Percentiles rank a stretch among this genome's conserved stretches.
phyloP scores from a whole-genome alignment of 2,797 vertebrate genomes.

The Falco naumanni region DNA sequence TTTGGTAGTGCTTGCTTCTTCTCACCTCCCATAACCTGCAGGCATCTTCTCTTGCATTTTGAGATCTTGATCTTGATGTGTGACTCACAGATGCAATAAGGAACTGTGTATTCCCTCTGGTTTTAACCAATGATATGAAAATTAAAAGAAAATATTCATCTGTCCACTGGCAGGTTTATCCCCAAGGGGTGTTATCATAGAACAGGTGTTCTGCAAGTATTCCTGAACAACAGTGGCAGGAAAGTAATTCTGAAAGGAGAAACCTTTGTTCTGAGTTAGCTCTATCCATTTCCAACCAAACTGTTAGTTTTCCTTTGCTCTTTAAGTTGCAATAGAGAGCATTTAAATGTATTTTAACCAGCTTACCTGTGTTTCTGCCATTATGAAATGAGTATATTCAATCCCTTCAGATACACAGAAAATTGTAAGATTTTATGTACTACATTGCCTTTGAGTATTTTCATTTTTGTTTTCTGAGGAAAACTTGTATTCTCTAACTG shows the following conservation, averaged over 20 bases:
- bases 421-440: neutral
- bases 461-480: neutral
- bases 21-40: neutral
- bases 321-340: neutral
- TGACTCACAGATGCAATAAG: neutral
- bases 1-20: neutral
- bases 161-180: neutral
- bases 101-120: neutral
- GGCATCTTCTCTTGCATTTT: neutral
- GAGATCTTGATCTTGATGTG: neutral
- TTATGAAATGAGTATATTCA: neutral
- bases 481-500: neutral
- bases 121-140: neutral
- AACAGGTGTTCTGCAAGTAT: neutral
- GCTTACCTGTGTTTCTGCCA: neutral
- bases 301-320: neutral
- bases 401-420: neutral
- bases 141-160: neutral
- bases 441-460: neutral
- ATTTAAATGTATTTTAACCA: neutral
- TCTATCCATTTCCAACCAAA: neutral
- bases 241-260: neutral
- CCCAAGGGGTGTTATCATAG: neutral
- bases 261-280: neutral
- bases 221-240: neutral